Evolutionary conservation across 2,888 invertebrate species (phyloP), one percentile per base, ranked within the genome.

Genomic region (Perithous albicinctus): DNA sequence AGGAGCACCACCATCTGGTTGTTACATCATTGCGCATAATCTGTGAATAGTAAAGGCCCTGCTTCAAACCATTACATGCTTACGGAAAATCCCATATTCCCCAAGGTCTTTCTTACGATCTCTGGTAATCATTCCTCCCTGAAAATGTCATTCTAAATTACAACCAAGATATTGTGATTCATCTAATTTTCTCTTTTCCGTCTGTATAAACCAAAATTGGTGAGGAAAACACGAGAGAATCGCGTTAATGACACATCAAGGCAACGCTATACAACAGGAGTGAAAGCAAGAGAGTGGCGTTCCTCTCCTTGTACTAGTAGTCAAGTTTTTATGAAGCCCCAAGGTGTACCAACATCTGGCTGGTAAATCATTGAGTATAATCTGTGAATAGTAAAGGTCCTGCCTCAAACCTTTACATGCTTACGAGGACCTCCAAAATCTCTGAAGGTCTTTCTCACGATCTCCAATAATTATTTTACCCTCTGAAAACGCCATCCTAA

Each of bases 21-120:
- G 59, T 48, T 51, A 61, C 80, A 59, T 73, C 61, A 70, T 75
- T 70, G 75, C 75, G 69, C 61, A 73, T 74, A 78, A 81, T 81
- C 61, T 78, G 35, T 41, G n/a, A n/a, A 56, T 41, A 8, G 56
- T 79, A 75, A 64, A 70, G 75, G 46, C n/a, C 70, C 56, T 46
- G 20, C 18, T 23, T 7, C 46, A 26, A 18, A 48, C 10, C 15
- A 23, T 54, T 20, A 23, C 1, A 38, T 23, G 12, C 54, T 56
- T 5, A 56, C 26, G 12, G 29, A 2, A 10, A 5, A 7, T 7
- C 38, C 6, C 18, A 2, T n/a, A 5, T 26, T 54, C 0, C 54
- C 26, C n/a, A 2, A 26, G 41, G n/a, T 38, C 54, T 12, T 23
- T 48, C 41, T 48, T 2, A 32, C 23, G 29, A 35, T 20, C 20